Evolutionary conservation across 1,140 invertebrate genomes (phyloP), one percentile per base, ranked within the genome.

Genomic region (Drosophila arizonae): DNA sequence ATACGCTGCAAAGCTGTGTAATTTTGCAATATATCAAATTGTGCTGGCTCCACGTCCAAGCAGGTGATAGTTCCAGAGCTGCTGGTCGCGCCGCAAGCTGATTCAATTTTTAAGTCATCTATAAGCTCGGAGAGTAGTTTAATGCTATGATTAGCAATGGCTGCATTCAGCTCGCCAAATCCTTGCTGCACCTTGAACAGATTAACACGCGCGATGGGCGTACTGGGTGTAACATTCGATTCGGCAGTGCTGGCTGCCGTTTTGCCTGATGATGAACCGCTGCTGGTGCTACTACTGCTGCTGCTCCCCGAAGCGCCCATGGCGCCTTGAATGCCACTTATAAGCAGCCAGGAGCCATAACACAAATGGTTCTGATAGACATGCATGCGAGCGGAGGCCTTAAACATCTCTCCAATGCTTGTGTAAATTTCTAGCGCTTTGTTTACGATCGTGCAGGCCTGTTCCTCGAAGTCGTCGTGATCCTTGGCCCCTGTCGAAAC

Each of bases 361-460:
- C 97, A 94, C 51, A 97, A 92, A 86, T 98, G 95, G 93, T 98
- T 98, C 93, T 98, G 97, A 69, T 96, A 94, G 70, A 96, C 94
- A 95, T 96, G 90, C 11, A 96, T 96, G 75, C 97, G 93, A 1
- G 97, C 97, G 6, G 97, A 98, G 55, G 94, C 94, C 91, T 95
- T 96, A 66, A 98, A 96, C 13, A 95, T 95, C 72, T 94, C 94
- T 3, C 96, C 95, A 41, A 98, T 95, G 68, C 94, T 94, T 77
- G 95, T 95, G 90, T 97, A 98, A 72, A 98, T 95, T 91, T 96
- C 96, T 46, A 97, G 91, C 87, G 95, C 94, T 75, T 95, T 95
- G 81, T 95, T 95, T 0, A 92, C 91, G 24, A 92, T 88, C 30
- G 66, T 72, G 8, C 90, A 81, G 6, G 90, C 90, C 51, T 87